phyloP scores from a whole-genome alignment of 2,797 vertebrate genomes.

The Sparus aurata region DNA sequence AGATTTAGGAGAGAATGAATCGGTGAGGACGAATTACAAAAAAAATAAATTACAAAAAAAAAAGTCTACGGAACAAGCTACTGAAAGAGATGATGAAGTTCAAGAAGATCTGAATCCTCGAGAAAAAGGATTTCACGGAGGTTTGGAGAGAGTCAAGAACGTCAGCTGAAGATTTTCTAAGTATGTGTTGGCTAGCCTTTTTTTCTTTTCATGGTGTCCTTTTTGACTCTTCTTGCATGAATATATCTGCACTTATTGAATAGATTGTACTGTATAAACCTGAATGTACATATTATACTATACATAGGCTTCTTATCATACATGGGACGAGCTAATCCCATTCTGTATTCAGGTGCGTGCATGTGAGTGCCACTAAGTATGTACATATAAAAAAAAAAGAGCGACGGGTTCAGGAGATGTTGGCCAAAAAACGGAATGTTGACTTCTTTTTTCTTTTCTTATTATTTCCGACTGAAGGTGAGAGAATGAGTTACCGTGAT shows the following conservation, averaged over 20 bases:
- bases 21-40: conserved; percentile 17
- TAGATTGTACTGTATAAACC: conserved; percentile 89
- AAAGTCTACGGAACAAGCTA: conserved; percentile 39
- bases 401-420: conserved; percentile 62
- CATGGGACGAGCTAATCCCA: conserved; percentile 80
- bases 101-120: conserved; percentile 40
- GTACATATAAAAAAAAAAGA: conserved; percentile 70
- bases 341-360: conserved; percentile 83
- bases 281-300: conserved; percentile 89
- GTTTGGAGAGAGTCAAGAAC: conserved; percentile 55
- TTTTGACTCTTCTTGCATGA: conserved; percentile 86
- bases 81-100: conserved; percentile 47
- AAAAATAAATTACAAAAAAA: neutral
- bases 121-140: conserved; percentile 47
- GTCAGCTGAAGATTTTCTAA: conserved; percentile 71
- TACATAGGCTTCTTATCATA: conserved; percentile 86
- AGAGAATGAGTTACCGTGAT: conserved; percentile 76
- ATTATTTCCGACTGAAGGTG: conserved; percentile 81
- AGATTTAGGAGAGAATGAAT: conserved; percentile 35
- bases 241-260: conserved; percentile 87
- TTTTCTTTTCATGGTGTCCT: conserved; percentile 76
- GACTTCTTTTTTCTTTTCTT: conserved; percentile 71
- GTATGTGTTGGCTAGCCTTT: conserved; percentile 70
- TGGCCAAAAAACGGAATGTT: conserved; percentile 72
- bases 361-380: conserved; percentile 81